Conservation (phyloP, 2,797 vertebrate genomes). For the Dallia pectoralis region DNA sequence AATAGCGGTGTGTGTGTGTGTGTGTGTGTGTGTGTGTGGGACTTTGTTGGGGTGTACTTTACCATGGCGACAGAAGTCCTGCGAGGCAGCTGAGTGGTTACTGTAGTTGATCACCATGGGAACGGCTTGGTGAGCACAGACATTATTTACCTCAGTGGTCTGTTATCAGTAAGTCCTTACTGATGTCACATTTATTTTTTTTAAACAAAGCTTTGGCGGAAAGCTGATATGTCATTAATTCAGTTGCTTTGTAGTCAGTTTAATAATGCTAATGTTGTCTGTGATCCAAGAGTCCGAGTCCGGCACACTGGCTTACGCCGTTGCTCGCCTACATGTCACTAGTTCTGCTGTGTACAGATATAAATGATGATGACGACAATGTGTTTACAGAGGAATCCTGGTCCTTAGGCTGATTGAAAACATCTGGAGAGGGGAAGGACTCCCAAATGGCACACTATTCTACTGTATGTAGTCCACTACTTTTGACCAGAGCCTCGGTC, state of each 20-base stretch:
- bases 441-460: not conserved
- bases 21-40: conserved; percentile 31
- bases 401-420: conserved; percentile 40
- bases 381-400: conserved; percentile 50
- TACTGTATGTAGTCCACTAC: not conserved
- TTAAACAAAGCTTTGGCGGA: not conserved
- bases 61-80: conserved; percentile 46
- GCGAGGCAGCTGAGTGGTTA: conserved; percentile 52
- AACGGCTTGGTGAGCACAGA: conserved; percentile 73
- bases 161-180: not conserved
- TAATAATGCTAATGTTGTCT: not conserved
- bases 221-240: not conserved
- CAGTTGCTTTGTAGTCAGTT: not conserved
- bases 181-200: not conserved
- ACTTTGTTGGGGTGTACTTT: conserved; percentile 36
- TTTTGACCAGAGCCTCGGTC: not conserved
- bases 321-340: conserved; percentile 16
- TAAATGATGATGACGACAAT: conserved; percentile 36
- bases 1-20: conserved; percentile 29
- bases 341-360: conserved; percentile 22
- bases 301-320: not conserved
- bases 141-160: conserved; percentile 4
- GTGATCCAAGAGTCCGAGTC: conserved; percentile 17
- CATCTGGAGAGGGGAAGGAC: conserved; percentile 26
- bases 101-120: conserved; percentile 70